Evolutionary conservation across 2,113 vertebrate species (phyloP).

Genomic region (Corvus hawaiiensis): DNA sequence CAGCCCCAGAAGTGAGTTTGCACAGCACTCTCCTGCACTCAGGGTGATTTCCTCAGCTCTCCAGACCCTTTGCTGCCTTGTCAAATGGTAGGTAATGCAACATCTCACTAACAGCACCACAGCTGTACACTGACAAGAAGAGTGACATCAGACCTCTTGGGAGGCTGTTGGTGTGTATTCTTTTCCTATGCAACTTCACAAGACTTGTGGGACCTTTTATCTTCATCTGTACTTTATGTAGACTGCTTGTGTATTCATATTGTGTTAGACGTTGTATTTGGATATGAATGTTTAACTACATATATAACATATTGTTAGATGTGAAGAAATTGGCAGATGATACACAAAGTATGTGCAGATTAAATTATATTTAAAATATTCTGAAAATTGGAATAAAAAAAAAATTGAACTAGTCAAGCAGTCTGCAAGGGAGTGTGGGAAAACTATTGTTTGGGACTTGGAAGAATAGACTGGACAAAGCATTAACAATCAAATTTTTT

Average conservation of each 20-base stretch:
- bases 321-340: not conserved
- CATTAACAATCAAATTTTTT: not conserved
- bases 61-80: not conserved
- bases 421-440: not conserved
- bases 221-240: slow-evolving; percentile 50
- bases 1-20: not conserved
- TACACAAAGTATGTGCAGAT: slow-evolving; percentile 40
- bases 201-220: slow-evolving; percentile 49
- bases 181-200: slow-evolving; percentile 50
- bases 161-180: slow-evolving; percentile 36
- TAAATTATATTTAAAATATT: slow-evolving; percentile 50
- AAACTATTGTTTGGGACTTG: slow-evolving; percentile 15
- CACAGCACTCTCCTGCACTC: not conserved
- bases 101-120: not conserved
- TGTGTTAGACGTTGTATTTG: slow-evolving; percentile 24
- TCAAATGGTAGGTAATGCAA: not conserved
- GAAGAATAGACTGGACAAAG: not conserved
- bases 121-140: not conserved
- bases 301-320: not conserved
- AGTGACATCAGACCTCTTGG: not conserved
- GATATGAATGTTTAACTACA: slow-evolving; percentile 17
- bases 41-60: not conserved
- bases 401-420: not conserved
- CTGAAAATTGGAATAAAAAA: slow-evolving; percentile 35
- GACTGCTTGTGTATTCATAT: slow-evolving; percentile 28